A percentile compares a stretch with the other conserved stretches of the same genome.
These are phyloP conservation scores for Melopsittacus undulatus DNA, from an alignment of 2,797 vertebrate species.

Conservation along the genomic window DNA sequence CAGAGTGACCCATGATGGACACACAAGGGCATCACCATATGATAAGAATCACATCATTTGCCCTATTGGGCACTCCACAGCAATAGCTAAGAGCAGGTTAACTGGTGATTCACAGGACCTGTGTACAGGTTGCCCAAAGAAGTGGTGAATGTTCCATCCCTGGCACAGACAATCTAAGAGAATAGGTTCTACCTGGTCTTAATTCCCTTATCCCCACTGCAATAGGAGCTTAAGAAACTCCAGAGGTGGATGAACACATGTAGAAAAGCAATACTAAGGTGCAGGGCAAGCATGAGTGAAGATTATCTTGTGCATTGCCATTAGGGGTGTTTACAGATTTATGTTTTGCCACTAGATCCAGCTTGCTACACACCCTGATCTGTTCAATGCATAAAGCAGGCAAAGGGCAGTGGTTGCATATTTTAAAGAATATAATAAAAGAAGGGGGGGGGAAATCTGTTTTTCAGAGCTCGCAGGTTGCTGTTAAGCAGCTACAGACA, in stretches of 20 bases:
- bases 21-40: neutral
- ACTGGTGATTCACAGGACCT: neutral
- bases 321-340: neutral
- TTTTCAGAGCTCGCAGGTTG: constrained; percentile 29
- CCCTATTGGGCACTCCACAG: neutral
- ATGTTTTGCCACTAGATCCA: neutral
- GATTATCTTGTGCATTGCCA: neutral
- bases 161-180: neutral
- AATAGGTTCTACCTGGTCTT: neutral
- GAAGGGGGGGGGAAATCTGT: neutral
- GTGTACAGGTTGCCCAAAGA: neutral
- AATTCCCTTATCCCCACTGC: neutral
- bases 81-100: neutral
- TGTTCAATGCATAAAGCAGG: neutral
- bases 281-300: neutral
- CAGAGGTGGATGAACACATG: neutral
- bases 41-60: rapidly evolving
- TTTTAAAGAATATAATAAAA: neutral
- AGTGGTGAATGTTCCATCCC: neutral
- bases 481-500: neutral
- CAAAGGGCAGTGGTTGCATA: neutral
- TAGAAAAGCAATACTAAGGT: neutral
- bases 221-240: neutral
- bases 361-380: neutral
- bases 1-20: neutral